phyloP scores from a whole-genome alignment of 2,888 invertebrate genomes.

The Trachelus iudaicus region DNA sequence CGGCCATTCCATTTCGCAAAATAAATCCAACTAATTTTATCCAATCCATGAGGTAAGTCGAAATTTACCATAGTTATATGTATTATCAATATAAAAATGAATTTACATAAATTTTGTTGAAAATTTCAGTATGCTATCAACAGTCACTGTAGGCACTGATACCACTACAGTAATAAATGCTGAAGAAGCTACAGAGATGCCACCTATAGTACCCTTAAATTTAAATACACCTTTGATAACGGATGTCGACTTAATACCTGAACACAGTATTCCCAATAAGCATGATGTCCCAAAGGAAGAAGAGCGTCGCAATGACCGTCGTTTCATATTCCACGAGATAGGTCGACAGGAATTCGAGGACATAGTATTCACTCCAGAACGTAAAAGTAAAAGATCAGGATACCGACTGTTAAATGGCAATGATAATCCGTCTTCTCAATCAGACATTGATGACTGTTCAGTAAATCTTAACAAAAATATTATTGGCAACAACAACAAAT shows the following conservation, averaged over 20 bases:
- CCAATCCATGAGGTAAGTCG: slow-evolving; percentile 53
- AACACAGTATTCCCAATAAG: slow-evolving; percentile 20
- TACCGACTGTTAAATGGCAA: slow-evolving; percentile 27
- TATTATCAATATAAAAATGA: background rate
- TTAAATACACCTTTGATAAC: slow-evolving; percentile 45
- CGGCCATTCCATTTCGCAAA: slow-evolving; percentile 60
- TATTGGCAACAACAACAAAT: slow-evolving; percentile 30
- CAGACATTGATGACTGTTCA: slow-evolving; percentile 4
- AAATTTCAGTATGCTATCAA: slow-evolving; percentile 42
- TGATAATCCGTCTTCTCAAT: slow-evolving; percentile 19
- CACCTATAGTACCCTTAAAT: slow-evolving; percentile 67
- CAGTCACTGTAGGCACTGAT: slow-evolving; percentile 62
- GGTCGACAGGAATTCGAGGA: slow-evolving; percentile 79
- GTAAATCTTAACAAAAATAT: slow-evolving; percentile 1
- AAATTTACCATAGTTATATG: background rate
- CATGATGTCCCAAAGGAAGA: slow-evolving; percentile 27
- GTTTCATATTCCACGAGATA: slow-evolving; percentile 77
- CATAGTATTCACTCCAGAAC: slow-evolving; percentile 74
- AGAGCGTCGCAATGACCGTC: slow-evolving; percentile 66
- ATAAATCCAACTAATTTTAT: slow-evolving; percentile 55
- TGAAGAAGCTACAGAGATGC: slow-evolving; percentile 81
- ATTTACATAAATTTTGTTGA: background rate
- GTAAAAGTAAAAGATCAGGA: slow-evolving; percentile 51
- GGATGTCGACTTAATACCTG: slow-evolving; percentile 32
- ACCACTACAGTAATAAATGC: slow-evolving; percentile 70